A percentile compares a stretch with the other conserved stretches of the same genome.
Evolutionary conservation across 2,888 invertebrate species (phyloP).

Genomic region (Cyaniris semiargus): DNA sequence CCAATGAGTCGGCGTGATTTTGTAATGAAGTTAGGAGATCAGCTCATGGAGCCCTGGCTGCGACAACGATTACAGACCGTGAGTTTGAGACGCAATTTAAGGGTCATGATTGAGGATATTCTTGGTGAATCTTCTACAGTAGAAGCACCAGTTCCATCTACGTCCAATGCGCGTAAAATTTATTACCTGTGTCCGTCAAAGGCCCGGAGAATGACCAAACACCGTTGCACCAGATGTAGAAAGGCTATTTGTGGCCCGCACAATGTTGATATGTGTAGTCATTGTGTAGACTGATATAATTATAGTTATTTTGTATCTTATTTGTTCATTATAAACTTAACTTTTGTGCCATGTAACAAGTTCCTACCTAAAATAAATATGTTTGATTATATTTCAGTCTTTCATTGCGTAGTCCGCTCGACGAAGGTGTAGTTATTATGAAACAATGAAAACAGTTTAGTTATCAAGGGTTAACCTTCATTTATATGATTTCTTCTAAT

Average conservation of each 20-base stretch:
- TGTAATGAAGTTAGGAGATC: constrained; percentile 30
- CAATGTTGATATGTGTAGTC: constrained; percentile 28
- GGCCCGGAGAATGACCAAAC: constrained; percentile 37
- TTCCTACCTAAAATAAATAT: constrained; percentile 32
- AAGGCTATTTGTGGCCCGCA: constrained; percentile 35
- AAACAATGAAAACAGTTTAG: constrained; percentile 14
- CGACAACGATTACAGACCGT: constrained; percentile 32
- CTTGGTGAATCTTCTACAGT: constrained; percentile 32
- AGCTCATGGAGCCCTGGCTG: constrained; percentile 34
- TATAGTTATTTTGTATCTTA: too few species aligned
- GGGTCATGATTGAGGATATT: constrained; percentile 37
- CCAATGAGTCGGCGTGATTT: constrained; percentile 25
- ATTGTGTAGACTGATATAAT: neutral
- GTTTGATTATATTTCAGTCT: constrained; percentile 31
- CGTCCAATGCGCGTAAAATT: constrained; percentile 38
- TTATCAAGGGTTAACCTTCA: neutral
- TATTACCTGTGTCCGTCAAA: constrained; percentile 37
- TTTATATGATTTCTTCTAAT: too few species aligned
- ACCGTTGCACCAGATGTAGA: constrained; percentile 38
- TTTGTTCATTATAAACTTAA: neutral
- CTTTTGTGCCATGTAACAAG: constrained; percentile 23
- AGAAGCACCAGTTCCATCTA: constrained; percentile 35
- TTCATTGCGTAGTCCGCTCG: constrained; percentile 36
- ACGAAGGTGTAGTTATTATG: constrained; percentile 36
- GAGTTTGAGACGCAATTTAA: constrained; percentile 29